These are phyloP conservation scores for Melanotaenia trifasciata DNA, from an alignment of 2,797 vertebrate species.

Conservation along the genomic window DNA sequence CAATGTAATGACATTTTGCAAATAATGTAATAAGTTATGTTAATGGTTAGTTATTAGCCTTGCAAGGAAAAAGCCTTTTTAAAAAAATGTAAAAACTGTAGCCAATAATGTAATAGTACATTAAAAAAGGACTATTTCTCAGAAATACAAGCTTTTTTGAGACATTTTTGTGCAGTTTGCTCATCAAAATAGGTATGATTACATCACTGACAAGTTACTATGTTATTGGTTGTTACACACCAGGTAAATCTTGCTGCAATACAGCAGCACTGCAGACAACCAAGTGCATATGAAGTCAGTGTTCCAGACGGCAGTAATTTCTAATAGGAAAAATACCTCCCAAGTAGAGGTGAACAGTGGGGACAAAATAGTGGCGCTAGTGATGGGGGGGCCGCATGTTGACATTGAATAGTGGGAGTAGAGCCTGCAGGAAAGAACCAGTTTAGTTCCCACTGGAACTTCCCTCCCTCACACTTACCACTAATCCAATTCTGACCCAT, in stretches of 20 bases:
- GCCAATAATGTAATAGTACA: neutral
- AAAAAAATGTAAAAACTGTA: neutral
- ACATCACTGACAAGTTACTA: neutral
- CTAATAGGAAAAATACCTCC: slow-evolving; percentile 39
- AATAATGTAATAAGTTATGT: too few relatives aligned
- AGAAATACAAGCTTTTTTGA: neutral
- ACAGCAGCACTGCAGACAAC: slow-evolving; percentile 3
- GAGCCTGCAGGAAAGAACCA: slow-evolving; percentile 39
- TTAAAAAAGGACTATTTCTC: neutral
- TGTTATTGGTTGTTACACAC: neutral
- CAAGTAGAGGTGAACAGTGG: slow-evolving; percentile 39
- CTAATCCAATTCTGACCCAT: slow-evolving; percentile 71
- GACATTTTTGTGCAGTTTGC: neutral
- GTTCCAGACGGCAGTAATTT: slow-evolving; percentile 12
- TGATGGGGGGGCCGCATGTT: slow-evolving; percentile 8
- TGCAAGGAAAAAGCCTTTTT: neutral
- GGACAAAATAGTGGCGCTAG: slow-evolving; percentile 20
- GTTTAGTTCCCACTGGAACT: slow-evolving; percentile 44
- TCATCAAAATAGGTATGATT: neutral
- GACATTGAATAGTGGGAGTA: slow-evolving; percentile 40
- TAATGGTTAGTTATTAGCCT: neutral
- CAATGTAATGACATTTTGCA: too few relatives aligned
- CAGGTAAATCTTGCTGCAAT: neutral
- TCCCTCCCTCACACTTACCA: slow-evolving; percentile 32
- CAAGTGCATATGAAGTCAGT: slow-evolving; percentile 16